Conservation (phyloP, 2,888 invertebrate species). For the Drosophila kokeensis region DNA sequence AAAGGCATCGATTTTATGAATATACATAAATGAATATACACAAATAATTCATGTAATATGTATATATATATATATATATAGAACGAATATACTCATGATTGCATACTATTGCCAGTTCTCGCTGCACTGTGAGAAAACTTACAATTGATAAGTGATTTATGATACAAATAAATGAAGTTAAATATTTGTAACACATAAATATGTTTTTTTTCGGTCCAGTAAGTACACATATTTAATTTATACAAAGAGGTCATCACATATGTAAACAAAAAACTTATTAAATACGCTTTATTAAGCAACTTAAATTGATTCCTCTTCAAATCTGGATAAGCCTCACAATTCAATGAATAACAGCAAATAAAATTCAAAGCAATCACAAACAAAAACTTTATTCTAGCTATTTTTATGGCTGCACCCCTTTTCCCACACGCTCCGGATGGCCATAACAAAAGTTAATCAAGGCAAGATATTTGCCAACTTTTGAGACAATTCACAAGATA, state of each 20-base stretch:
- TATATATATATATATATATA: slow-evolving; percentile 1
- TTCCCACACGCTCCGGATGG: not conserved
- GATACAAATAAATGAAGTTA: not conserved
- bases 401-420: not conserved
- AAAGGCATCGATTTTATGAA: slow-evolving; percentile 34
- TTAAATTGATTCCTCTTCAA: not conserved
- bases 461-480: not conserved
- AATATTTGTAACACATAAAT: not conserved
- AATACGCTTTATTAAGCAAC: not conserved
- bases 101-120: not conserved
- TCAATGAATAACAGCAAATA: not conserved
- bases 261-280: not conserved
- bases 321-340: not conserved
- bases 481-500: not conserved
- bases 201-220: not conserved
- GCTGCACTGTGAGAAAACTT: slow-evolving; percentile 22
- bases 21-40: slow-evolving; percentile 4
- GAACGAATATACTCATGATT: slow-evolving; percentile 19
- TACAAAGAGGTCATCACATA: not conserved
- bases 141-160: not conserved
- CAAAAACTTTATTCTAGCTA: not conserved
- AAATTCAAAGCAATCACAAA: not conserved
- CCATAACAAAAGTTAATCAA: not conserved
- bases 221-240: not conserved
- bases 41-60: slow-evolving; percentile 11